phyloP scores from a whole-genome alignment of 1,140 invertebrate genomes.

The Brachionus rotundiformis region DNA sequence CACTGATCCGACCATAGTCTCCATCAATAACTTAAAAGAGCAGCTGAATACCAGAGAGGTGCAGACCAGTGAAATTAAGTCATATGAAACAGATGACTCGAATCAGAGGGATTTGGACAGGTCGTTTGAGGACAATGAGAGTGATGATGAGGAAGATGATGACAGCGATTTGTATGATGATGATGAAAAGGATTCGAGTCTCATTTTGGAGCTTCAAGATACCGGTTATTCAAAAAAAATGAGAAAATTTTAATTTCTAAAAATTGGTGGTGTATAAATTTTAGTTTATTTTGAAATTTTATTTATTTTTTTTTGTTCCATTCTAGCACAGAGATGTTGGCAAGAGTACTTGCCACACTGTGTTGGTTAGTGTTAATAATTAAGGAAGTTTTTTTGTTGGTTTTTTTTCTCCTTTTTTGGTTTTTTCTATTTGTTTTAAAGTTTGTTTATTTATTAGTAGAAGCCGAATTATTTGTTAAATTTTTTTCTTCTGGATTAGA shows the following conservation, averaged over 20 bases:
- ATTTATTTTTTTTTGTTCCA: not conserved
- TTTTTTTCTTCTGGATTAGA: not conserved
- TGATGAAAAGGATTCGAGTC: not conserved
- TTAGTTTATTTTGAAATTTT: not conserved
- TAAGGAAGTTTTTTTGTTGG: not conserved
- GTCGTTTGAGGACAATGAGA: not conserved
- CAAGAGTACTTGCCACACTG: too few relatives aligned
- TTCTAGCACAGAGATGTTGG: too few relatives aligned
- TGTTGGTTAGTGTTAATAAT: not conserved
- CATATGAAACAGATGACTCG: not conserved
- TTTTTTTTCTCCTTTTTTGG: not conserved
- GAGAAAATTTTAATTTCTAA: constrained; percentile 10
- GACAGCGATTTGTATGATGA: not conserved
- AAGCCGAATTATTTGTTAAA: not conserved
- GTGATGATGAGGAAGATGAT: constrained; percentile 10
- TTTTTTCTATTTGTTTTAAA: not conserved
- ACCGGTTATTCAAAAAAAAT: constrained; percentile 10
- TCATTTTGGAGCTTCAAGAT: not conserved
- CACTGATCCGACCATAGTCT: not conserved
- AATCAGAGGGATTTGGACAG: not conserved
- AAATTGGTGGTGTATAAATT: constrained; percentile 1
- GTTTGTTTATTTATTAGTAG: not conserved
- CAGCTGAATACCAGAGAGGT: constrained; percentile 27
- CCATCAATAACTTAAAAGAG: constrained; percentile 2
- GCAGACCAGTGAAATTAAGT: constrained; percentile 6